Percentiles rank a stretch among this genome's conserved stretches.
phyloP scores from a whole-genome alignment of 2,113 vertebrate genomes.

The Scomber colias region DNA sequence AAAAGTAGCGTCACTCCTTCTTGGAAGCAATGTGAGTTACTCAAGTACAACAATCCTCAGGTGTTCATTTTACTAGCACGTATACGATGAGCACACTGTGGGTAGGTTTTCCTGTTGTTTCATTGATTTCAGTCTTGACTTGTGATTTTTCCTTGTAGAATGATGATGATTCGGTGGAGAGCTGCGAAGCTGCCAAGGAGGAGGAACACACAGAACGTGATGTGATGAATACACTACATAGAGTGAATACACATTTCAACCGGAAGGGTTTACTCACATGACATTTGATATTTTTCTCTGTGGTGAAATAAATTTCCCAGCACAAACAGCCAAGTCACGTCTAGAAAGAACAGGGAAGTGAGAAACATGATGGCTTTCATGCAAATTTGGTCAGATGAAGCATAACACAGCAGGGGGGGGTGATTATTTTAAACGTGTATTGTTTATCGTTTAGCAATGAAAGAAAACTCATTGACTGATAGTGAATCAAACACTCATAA shows the following conservation, averaged over 20 bases:
- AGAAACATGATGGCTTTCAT: background rate
- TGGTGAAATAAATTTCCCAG: slow-evolving; percentile 15
- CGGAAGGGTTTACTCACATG: slow-evolving; percentile 21
- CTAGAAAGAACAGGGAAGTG: slow-evolving; percentile 24
- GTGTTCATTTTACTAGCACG: background rate
- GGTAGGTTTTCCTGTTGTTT: background rate
- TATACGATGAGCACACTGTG: background rate
- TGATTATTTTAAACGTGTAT: background rate
- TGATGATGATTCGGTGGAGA: slow-evolving; percentile 43
- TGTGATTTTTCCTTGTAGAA: slow-evolving; percentile 36
- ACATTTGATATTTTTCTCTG: slow-evolving; percentile 6
- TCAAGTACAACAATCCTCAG: background rate
- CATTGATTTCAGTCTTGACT: background rate
- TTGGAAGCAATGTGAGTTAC: slow-evolving; percentile 27
- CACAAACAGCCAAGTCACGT: slow-evolving; percentile 7
- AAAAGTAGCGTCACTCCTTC: slow-evolving; percentile 21
- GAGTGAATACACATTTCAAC: slow-evolving; percentile 6
- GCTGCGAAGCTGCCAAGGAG: background rate
- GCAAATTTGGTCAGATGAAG: background rate
- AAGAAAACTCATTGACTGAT: background rate
- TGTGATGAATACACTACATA: background rate
- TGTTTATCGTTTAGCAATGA: background rate
- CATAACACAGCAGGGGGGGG: background rate
- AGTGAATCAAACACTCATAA: background rate
- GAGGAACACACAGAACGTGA: background rate